Evolutionary conservation across 1,140 invertebrate species (phyloP).

Genomic region (Sesamia nonagrioides): DNA sequence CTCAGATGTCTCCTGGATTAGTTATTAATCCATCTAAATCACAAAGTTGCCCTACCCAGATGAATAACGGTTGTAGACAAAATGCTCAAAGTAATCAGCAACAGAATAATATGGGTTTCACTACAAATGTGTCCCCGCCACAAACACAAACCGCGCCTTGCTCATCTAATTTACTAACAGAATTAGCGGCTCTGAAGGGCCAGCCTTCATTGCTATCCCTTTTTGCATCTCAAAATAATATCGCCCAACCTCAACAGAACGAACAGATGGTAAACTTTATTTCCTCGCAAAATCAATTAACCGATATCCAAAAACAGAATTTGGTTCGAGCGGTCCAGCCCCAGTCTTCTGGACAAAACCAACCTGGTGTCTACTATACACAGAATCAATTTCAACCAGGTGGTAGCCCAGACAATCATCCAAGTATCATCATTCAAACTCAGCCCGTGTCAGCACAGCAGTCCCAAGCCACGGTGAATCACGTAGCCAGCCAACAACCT

Average conservation of each 20-base stretch:
- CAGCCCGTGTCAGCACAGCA: not conserved
- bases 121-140: not conserved
- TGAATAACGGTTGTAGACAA: constrained; percentile 14
- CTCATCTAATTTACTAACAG: constrained; percentile 9
- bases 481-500: constrained; percentile 10
- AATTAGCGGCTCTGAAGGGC: constrained; percentile 31
- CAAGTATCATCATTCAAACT: not conserved
- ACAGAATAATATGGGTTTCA: not conserved
- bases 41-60: not conserved
- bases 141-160: constrained; percentile 3
- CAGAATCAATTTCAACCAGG: not conserved
- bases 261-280: constrained; percentile 14
- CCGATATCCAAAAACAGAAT: constrained; percentile 34
- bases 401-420: not conserved
- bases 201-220: constrained; percentile 24
- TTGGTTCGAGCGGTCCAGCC: constrained; percentile 22
- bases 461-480: constrained; percentile 6
- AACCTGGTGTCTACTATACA: not conserved
- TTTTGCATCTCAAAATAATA: constrained; percentile 35
- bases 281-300: constrained; percentile 28
- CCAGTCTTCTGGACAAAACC: constrained; percentile 2
- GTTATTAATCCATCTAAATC: constrained; percentile 9
- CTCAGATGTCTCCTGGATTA: constrained; percentile 14
- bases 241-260: constrained; percentile 16
- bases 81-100: constrained; percentile 6